Base-by-base conservation (phyloP, 2,113 vertebrate species). In the Toxotes chatareus region DNA sequence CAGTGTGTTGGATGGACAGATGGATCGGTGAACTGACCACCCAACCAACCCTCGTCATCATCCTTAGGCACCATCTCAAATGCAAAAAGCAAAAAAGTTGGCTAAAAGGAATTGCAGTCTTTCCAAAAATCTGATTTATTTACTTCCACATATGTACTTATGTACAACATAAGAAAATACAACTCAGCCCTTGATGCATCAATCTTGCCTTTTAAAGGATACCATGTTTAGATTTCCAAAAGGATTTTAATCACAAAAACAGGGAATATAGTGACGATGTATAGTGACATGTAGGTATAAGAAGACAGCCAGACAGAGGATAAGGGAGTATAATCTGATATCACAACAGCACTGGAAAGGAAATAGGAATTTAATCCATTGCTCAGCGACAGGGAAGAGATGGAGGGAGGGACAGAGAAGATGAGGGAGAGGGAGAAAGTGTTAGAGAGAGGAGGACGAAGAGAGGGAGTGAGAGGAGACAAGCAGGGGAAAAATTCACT, bases 401-500 rank as follows among this genome's bases (percentile, higher is more conserved):
- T 27, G 27, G 68, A 5, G 14, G 70, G 40, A 64, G 73, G 76
- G 77, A 79, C 57, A 64, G 83, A 85, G 57, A 60, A 69, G 83
- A 87, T 60, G 73, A 62, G 60, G 59, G 65, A 65, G 44, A 27
- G 31, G 14, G 44, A 83, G 73, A 86, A 85, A 80, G 67, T 76
- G 66, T 16, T 5, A 59, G 59, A 60, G 73, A 73, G 62, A 74
- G 69, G 57, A 47, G 59, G 68, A 66, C 74, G 64, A 65, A 68
- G 78, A 75, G 78, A 51, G 74, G 34, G 44, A 51, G 79, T 9
- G 76, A 80, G 70, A 40, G 59, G 69, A 85, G 92, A 88, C 85
- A 90, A 86, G 89, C 68, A 55, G 73, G 73, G 92, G 90, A 90
- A 92, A 91, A 93, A 93, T 91, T 93, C 91, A 89, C 92, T 94